Evolutionary conservation across 2,113 vertebrate species (phyloP).

Genomic region (Ailuropoda melanoleuca): DNA sequence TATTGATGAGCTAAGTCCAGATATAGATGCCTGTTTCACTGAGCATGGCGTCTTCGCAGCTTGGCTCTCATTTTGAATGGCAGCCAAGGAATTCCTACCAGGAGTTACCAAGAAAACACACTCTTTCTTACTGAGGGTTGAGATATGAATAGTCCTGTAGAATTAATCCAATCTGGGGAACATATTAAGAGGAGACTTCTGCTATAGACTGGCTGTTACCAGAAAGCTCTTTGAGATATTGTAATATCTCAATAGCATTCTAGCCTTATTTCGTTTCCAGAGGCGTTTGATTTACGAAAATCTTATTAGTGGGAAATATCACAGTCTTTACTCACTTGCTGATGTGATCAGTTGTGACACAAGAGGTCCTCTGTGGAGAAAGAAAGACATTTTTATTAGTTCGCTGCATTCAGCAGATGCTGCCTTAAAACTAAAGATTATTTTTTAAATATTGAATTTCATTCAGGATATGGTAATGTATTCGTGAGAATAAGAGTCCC

Average conservation of each 20-base stretch:
- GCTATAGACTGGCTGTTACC: not conserved
- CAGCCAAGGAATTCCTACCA: slow-evolving; percentile 67
- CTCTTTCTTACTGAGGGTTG: slow-evolving; percentile 3
- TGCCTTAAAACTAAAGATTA: not conserved
- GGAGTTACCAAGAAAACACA: slow-evolving; percentile 61
- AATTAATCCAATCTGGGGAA: slow-evolving; percentile 7
- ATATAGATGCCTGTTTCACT: slow-evolving; percentile 61
- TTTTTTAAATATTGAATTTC: not conserved
- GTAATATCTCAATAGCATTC: not conserved
- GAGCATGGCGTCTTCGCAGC: slow-evolving; percentile 46
- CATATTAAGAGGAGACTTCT: not conserved
- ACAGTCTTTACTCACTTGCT: slow-evolving; percentile 30
- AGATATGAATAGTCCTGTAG: slow-evolving; percentile 23
- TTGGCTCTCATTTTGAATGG: slow-evolving; percentile 49
- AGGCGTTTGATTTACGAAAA: slow-evolving; percentile 35
- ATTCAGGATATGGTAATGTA: not conserved
- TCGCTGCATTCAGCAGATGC: not conserved
- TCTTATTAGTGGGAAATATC: slow-evolving; percentile 29
- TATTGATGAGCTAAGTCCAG: slow-evolving; percentile 76
- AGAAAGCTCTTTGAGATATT: slow-evolving; percentile 22
- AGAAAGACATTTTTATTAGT: not conserved
- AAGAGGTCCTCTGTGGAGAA: not conserved
- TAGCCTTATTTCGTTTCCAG: not conserved
- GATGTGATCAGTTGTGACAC: slow-evolving; percentile 22
- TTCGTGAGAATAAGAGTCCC: not conserved